Conservation (phyloP, 2,888 invertebrate genomes). For the Nomada fabriciana region DNA sequence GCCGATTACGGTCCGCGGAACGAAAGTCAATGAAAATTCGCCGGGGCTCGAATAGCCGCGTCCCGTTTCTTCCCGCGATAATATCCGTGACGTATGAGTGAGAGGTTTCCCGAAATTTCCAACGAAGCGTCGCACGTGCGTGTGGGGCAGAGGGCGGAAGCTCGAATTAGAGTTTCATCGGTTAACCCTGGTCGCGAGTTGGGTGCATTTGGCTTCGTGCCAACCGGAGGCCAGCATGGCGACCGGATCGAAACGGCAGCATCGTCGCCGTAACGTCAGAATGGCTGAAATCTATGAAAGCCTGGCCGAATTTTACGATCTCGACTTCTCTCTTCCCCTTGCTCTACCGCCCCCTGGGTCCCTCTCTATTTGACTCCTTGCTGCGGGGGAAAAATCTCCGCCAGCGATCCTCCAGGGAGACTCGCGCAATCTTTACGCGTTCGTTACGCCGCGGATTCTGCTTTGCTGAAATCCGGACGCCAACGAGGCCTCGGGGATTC, state of each 20-base stretch:
- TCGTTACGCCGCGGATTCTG: not conserved
- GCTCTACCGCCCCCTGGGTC: not conserved
- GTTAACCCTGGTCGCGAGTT: slow-evolving; percentile 5
- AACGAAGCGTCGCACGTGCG: not conserved
- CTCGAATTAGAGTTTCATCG: not conserved
- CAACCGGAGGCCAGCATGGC: slow-evolving; percentile 60
- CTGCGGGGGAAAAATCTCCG: not conserved
- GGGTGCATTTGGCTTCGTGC: slow-evolving; percentile 55
- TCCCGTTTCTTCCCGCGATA: no score
- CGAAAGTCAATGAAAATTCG: slow-evolving; percentile 20
- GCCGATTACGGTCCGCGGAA: slow-evolving; percentile 2
- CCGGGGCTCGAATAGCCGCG: not conserved
- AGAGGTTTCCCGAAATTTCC: not conserved
- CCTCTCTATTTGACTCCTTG: not conserved
- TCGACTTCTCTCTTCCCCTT: no score
- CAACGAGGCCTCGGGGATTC: slow-evolving; percentile 24
- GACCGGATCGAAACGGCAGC: slow-evolving; percentile 50
- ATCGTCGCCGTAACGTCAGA: slow-evolving; percentile 37
- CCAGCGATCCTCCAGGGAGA: not conserved
- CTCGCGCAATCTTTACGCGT: slow-evolving; percentile 25
- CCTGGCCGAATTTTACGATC: slow-evolving; percentile 29
- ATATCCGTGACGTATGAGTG: no score
- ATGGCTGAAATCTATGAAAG: slow-evolving; percentile 32
- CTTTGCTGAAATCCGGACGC: not conserved
- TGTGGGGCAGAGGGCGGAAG: not conserved